These are phyloP conservation scores for Chloroceryle inda DNA, from an alignment of 2,797 vertebrate species.

Conservation along the genomic window DNA sequence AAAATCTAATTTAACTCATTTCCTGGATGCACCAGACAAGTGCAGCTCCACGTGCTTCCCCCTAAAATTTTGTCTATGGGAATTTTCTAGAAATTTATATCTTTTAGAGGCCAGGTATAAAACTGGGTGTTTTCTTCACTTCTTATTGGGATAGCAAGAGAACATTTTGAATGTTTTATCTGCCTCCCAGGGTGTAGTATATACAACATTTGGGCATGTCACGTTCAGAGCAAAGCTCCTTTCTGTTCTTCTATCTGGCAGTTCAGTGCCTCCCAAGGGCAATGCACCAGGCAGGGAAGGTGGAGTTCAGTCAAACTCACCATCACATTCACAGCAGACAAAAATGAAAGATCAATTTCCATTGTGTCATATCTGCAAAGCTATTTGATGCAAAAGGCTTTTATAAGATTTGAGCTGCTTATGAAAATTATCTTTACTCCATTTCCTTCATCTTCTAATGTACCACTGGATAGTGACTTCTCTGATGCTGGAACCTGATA, in stretches of 20 bases:
- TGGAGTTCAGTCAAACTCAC: background rate
- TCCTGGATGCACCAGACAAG: background rate
- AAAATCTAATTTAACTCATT: background rate
- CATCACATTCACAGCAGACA: background rate
- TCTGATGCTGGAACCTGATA: background rate
- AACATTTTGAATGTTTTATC: background rate
- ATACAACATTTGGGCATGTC: background rate
- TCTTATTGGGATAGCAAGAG: background rate
- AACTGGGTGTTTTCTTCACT: background rate
- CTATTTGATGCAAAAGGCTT: background rate
- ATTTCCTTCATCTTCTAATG: background rate
- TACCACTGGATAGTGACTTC: background rate
- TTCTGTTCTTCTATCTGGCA: background rate
- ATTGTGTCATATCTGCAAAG: background rate
- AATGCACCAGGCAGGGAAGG: background rate
- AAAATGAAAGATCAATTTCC: background rate
- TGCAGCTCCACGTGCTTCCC: background rate
- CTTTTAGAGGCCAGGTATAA: background rate
- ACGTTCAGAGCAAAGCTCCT: background rate
- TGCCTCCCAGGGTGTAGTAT: background rate
- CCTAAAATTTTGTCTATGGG: background rate
- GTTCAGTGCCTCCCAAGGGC: background rate
- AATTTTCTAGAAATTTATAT: background rate
- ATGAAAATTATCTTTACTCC: background rate
- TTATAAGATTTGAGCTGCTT: background rate